Evolutionary conservation across 2,113 vertebrate species (phyloP).

Genomic region (Bothrops jararaca): DNA sequence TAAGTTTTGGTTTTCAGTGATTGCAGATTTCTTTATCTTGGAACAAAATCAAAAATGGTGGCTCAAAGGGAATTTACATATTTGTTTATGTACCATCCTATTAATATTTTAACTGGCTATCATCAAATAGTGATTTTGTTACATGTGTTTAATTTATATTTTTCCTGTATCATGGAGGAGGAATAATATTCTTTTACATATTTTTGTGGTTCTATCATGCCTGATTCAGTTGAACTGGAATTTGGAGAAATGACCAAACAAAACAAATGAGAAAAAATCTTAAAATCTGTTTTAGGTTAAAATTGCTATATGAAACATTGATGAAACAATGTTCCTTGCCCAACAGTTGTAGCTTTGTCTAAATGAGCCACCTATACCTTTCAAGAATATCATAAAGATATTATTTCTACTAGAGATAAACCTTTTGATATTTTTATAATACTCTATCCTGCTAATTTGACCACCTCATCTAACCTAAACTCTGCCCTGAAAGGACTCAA

Average conservation of each 20-base stretch:
- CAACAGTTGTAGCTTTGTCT: neutral
- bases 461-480: neutral
- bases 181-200: neutral
- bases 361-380: neutral
- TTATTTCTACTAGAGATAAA: neutral
- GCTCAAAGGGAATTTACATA: neutral
- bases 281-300: neutral
- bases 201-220: neutral
- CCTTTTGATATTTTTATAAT: neutral
- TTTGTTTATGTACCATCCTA: neutral
- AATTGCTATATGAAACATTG: neutral
- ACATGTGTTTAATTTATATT: neutral
- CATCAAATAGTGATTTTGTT: constrained; percentile 30
- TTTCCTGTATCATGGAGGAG: neutral
- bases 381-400: neutral
- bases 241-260: neutral
- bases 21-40: constrained; percentile 11
- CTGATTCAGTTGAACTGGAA: neutral
- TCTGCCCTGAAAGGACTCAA: neutral
- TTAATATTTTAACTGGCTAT: constrained; percentile 39
- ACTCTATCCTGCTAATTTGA: neutral
- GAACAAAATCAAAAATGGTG: constrained; percentile 24
- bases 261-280: neutral
- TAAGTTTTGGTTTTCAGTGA: neutral
- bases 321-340: neutral